Evolutionary conservation across 2,888 invertebrate species (phyloP).

Genomic region (Alviniconcha strummeri): DNA sequence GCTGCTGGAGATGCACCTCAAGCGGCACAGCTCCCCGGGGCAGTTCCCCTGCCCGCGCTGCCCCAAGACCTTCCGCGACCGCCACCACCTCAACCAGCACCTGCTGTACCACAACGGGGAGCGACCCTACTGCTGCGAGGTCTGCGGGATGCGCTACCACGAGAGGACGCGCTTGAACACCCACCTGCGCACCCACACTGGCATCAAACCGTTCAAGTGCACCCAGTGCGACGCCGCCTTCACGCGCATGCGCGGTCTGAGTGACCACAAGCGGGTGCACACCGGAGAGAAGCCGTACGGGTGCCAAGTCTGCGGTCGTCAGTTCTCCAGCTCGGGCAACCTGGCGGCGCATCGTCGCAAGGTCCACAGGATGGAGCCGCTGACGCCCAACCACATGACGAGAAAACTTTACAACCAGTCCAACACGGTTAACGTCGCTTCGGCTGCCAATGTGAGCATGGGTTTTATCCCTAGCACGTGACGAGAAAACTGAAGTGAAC

Average conservation of each 20-base stretch:
- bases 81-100: conserved; percentile 19
- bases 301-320: conserved; percentile 12
- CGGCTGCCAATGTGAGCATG: too few relatives aligned
- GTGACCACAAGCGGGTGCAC: conserved; percentile 26
- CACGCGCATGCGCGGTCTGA: conserved; percentile 9
- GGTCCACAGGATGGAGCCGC: conserved; percentile 12
- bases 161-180: conserved; percentile 21
- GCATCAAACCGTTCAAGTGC: conserved; percentile 16
- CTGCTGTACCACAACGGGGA: conserved; percentile 13
- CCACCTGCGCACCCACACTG: conserved; percentile 19
- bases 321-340: conserved; percentile 20
- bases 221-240: conserved; percentile 5
- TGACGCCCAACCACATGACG: conserved; percentile 6
- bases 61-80: conserved; percentile 11
- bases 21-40: conserved; percentile 2
- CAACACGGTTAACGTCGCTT: too few relatives aligned
- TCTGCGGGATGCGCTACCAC: conserved; percentile 13
- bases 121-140: conserved; percentile 17
- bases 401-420: too few relatives aligned
- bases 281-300: conserved; percentile 16
- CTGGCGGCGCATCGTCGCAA: conserved; percentile 16
- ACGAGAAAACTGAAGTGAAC: too few relatives aligned
- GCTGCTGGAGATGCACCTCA: conserved; percentile 33
- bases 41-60: conserved; percentile 25
- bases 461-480: too few relatives aligned